phyloP scores from a whole-genome alignment of 2,797 vertebrate genomes.

The Neomorphus geoffroyi region DNA sequence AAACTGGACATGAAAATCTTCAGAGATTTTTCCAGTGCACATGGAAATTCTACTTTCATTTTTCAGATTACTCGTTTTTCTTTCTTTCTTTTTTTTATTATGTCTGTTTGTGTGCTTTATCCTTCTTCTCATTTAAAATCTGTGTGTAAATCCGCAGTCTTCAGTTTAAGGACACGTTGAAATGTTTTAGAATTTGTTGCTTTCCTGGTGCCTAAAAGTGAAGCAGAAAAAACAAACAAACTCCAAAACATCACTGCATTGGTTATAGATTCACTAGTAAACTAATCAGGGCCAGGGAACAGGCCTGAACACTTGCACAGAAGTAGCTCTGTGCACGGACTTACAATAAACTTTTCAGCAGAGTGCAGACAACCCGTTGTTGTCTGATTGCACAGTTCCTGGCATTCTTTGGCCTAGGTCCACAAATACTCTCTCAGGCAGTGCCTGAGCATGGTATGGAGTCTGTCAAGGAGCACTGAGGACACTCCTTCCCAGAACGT shows the following conservation, averaged over 20 bases:
- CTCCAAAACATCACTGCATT: not conserved
- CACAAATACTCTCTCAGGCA: not conserved
- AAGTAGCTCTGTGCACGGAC: not conserved
- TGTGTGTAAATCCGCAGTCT: not conserved
- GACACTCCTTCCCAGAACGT: not conserved
- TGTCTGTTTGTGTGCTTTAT: too few species aligned
- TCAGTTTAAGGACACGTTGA: not conserved
- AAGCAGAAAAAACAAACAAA: not conserved
- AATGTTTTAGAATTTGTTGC: not conserved
- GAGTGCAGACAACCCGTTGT: not conserved
- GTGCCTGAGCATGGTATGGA: not conserved
- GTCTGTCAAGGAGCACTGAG: not conserved
- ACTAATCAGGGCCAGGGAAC: not conserved
- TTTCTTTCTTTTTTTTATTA: too few species aligned
- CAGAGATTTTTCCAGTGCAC: too few species aligned
- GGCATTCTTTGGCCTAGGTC: not conserved
- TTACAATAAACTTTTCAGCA: not conserved
- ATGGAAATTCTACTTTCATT: too few species aligned
- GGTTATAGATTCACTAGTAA: not conserved
- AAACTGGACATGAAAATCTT: too few species aligned
- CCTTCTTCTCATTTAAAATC: not conserved
- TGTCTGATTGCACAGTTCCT: not conserved
- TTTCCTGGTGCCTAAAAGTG: not conserved
- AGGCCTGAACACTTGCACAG: not conserved
- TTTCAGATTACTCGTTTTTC: too few species aligned